Evolutionary conservation across 1,140 invertebrate species (phyloP).

Genomic region (Sogatella furcifera): DNA sequence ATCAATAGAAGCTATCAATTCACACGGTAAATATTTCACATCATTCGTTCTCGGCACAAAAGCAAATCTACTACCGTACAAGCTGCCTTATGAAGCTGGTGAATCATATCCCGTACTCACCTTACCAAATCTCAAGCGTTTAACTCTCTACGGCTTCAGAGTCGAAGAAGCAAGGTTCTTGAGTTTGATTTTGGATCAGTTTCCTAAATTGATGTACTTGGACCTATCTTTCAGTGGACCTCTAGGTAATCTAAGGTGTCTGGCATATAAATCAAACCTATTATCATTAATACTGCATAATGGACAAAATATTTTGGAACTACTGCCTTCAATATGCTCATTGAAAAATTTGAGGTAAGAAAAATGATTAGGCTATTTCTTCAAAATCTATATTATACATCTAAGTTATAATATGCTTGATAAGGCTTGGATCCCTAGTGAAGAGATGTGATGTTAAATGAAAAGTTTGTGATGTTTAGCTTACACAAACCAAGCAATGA

Average conservation of each 20-base stretch:
- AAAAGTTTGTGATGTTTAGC: no score
- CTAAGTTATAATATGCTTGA: no score
- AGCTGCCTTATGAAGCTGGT: conserved; percentile 1
- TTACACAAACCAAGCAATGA: no score
- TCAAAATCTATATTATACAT: no score
- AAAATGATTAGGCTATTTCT: background rate
- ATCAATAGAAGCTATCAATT: conserved; percentile 46
- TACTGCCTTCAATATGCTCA: conserved; percentile 1
- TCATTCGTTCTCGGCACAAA: conserved; percentile 31
- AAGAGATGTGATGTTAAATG: no score
- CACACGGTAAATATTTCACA: conserved; percentile 29
- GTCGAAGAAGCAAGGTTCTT: conserved; percentile 26
- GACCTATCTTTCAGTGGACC: conserved; percentile 65
- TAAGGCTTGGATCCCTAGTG: no score
- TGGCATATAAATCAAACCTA: conserved; percentile 50
- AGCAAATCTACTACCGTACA: conserved; percentile 19
- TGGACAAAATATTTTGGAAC: background rate
- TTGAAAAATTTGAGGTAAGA: conserved; percentile 35
- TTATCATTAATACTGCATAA: conserved; percentile 22
- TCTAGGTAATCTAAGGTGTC: conserved; percentile 42
- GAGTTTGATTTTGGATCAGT: no score
- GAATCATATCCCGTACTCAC: conserved; percentile 43
- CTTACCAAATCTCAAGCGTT: conserved; percentile 48
- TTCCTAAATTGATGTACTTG: conserved; percentile 52
- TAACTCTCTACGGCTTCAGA: conserved; percentile 46